Conservation (phyloP, 64 coral and sea anemone species). For the Trachythela sp. region DNA sequence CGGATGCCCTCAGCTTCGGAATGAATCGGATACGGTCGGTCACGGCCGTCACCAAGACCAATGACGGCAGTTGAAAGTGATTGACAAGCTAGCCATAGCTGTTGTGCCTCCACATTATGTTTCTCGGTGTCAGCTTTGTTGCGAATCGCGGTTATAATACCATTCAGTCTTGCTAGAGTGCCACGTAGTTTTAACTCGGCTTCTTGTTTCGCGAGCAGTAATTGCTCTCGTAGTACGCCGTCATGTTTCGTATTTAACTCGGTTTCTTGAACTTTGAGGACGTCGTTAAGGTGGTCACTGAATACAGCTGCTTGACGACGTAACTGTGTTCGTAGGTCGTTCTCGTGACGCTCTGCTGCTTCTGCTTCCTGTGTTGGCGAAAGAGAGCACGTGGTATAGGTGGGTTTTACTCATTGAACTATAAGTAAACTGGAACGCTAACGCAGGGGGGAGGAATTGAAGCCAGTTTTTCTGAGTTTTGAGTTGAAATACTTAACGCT, state of each 20-base stretch:
- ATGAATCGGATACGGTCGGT: conserved; percentile 44
- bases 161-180: conserved; percentile 60
- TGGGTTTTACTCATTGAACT: neutral
- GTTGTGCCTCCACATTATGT: conserved; percentile 66
- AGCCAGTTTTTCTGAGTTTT: too few relatives aligned
- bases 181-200: conserved; percentile 61
- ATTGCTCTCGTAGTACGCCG: conserved; percentile 56
- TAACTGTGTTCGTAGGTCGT: conserved; percentile 69
- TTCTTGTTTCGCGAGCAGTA: conserved; percentile 53
- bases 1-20: conserved; percentile 59
- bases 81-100: conserved; percentile 83
- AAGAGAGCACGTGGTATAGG: neutral
- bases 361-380: conserved; percentile 63
- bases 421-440: too few relatives aligned
- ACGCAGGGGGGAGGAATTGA: too few relatives aligned
- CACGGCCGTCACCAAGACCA: neutral
- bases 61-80: conserved; percentile 65
- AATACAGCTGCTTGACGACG: conserved; percentile 93
- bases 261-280: conserved; percentile 72
- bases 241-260: conserved; percentile 64
- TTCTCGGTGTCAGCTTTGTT: conserved; percentile 74
- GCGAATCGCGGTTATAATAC: conserved; percentile 58
- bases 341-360: conserved; percentile 53
- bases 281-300: conserved; percentile 84
- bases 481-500: too few relatives aligned